These are phyloP conservation scores for Phrynocephalus vlangalii DNA, from an alignment of 2,797 vertebrate genomes.

Conservation along the genomic window DNA sequence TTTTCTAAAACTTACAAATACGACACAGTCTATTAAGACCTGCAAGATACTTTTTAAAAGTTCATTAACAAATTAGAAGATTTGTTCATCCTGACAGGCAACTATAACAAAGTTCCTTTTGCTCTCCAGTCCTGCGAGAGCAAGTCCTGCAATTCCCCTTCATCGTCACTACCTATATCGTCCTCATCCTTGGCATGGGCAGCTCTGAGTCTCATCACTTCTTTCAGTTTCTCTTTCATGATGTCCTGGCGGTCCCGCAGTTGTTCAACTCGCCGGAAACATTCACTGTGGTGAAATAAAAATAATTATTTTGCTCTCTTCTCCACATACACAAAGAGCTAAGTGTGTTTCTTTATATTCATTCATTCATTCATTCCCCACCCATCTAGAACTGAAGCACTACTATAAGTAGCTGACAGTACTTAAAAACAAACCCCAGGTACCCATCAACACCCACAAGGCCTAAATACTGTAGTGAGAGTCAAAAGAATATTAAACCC, in stretches of 20 bases:
- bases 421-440: no score
- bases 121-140: conserved; percentile 93
- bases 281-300: conserved; percentile 78
- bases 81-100: background rate
- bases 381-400: no score
- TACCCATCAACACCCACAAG: no score
- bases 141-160: conserved; percentile 90
- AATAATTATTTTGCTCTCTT: background rate
- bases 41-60: conserved; percentile 38
- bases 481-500: no score
- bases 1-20: conserved; percentile 62
- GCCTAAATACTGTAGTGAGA: no score
- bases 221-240: conserved; percentile 79
- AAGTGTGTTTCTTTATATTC: no score
- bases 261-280: conserved; percentile 90
- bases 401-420: no score
- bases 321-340: background rate
- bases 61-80: conserved; percentile 7
- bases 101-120: conserved; percentile 90
- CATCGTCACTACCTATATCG: conserved; percentile 83
- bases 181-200: conserved; percentile 79
- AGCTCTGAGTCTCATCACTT: conserved; percentile 69
- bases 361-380: no score
- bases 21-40: conserved; percentile 24
- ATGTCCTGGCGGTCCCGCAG: conserved; percentile 89